A percentile compares a stretch with the other conserved stretches of the same genome.
Conservation (phyloP, 2,113 vertebrate genomes). For the Zootoca vivipara region DNA sequence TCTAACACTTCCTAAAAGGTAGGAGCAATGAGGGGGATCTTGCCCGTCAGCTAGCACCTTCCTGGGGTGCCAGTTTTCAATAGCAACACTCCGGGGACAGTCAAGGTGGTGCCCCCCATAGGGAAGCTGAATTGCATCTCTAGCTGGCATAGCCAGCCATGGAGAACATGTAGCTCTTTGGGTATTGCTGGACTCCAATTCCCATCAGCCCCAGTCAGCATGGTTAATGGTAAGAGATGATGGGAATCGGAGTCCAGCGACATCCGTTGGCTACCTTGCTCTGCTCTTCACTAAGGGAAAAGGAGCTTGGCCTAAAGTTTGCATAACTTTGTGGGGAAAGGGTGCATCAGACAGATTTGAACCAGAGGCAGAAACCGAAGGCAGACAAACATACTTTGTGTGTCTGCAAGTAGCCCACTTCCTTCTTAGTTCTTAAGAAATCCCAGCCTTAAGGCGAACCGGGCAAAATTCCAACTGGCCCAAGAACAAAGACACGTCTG, state of each 20-base stretch:
- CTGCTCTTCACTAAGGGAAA: neutral
- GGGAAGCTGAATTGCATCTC: too few species aligned
- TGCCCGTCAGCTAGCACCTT: neutral
- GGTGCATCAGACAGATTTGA: neutral
- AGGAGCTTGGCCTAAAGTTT: neutral
- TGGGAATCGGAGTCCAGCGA: too few species aligned
- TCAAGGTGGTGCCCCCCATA: too few species aligned
- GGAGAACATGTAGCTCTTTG: too few species aligned
- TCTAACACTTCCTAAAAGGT: neutral
- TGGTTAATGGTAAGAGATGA: too few species aligned
- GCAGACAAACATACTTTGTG: neutral
- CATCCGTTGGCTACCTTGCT: too few species aligned
- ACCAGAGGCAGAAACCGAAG: neutral
- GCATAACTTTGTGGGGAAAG: neutral
- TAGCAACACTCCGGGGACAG: neutral
- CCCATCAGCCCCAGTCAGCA: too few species aligned
- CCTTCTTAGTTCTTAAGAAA: neutral
- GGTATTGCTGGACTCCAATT: too few species aligned
- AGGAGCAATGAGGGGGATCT: neutral
- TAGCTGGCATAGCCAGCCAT: too few species aligned
- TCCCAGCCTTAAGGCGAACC: neutral
- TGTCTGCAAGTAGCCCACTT: neutral
- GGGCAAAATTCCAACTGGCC: neutral
- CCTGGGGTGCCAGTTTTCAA: neutral
- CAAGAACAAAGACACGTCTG: neutral